These are phyloP conservation scores for Glaucomys volans DNA, from an alignment of 2,113 vertebrate genomes.

Conservation along the genomic window DNA sequence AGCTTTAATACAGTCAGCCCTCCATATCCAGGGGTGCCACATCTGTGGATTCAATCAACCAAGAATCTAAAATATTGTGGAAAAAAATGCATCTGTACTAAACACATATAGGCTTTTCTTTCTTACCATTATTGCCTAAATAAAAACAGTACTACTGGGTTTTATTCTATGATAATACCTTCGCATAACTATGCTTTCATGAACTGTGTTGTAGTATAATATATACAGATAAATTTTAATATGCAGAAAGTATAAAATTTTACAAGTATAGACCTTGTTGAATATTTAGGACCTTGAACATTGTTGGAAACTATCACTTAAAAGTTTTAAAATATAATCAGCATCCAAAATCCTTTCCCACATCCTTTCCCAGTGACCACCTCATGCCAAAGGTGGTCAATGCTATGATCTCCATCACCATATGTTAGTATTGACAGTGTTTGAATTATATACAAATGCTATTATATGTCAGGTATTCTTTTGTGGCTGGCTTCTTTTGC, in stretches of 20 bases:
- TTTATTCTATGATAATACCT: neutral
- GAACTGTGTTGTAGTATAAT: neutral
- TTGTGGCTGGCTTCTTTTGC: slow-evolving; percentile 27
- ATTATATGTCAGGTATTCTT: neutral
- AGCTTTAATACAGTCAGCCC: neutral
- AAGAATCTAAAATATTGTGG: neutral
- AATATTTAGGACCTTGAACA: neutral
- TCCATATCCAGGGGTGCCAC: neutral
- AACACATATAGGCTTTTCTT: neutral
- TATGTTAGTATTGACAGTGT: neutral
- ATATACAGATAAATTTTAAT: neutral
- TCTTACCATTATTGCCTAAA: neutral
- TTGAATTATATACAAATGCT: neutral
- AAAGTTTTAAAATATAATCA: neutral
- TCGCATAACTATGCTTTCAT: neutral
- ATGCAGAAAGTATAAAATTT: neutral
- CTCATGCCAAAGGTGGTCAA: neutral
- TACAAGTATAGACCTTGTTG: neutral
- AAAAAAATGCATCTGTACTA: neutral
- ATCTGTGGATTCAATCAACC: neutral
- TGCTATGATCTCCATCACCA: neutral
- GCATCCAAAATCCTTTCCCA: neutral
- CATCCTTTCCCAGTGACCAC: neutral
- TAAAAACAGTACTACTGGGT: neutral
- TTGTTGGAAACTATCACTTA: neutral